These are phyloP conservation scores for Lepisosteus oculatus DNA, from an alignment of 2,113 vertebrate species.

Conservation along the genomic window DNA sequence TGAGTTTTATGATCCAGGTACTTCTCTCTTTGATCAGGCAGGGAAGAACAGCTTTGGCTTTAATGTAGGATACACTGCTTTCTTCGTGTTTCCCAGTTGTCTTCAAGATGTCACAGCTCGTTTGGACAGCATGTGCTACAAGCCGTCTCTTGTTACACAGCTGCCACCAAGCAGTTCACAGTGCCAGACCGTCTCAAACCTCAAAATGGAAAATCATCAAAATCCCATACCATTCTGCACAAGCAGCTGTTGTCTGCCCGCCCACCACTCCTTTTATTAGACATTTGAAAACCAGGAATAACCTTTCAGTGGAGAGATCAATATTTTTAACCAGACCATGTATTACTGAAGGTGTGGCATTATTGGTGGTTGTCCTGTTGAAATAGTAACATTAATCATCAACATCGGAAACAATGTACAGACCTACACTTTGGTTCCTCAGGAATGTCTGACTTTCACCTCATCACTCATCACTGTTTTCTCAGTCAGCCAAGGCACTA, in stretches of 20 bases:
- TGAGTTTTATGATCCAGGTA: no score
- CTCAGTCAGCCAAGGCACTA: neutral
- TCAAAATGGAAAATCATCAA: slow-evolving; percentile 35
- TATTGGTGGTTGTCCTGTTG: slow-evolving; percentile 18
- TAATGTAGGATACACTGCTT: neutral
- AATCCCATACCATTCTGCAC: slow-evolving; percentile 16
- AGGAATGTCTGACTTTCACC: slow-evolving; percentile 30
- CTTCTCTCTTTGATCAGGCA: slow-evolving; percentile 3
- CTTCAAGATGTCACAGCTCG: neutral
- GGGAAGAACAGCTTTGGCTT: neutral
- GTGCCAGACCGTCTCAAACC: slow-evolving; percentile 18
- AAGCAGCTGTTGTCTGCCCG: slow-evolving; percentile 48
- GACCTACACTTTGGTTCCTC: neutral
- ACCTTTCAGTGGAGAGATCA: slow-evolving; percentile 19
- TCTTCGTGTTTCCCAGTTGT: neutral
- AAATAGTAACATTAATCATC: slow-evolving; percentile 16
- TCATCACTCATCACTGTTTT: slow-evolving; percentile 20
- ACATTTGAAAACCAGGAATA: slow-evolving; percentile 28
- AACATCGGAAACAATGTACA: neutral
- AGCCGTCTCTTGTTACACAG: neutral
- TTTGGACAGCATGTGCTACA: neutral
- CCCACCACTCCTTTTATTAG: slow-evolving; percentile 27
- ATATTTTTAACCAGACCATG: slow-evolving; percentile 27
- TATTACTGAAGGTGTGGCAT: slow-evolving; percentile 30
- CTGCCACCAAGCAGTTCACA: slow-evolving; percentile 16